These are phyloP conservation scores for Acronicta psi DNA, from an alignment of 2,888 invertebrate species.

Conservation along the genomic window DNA sequence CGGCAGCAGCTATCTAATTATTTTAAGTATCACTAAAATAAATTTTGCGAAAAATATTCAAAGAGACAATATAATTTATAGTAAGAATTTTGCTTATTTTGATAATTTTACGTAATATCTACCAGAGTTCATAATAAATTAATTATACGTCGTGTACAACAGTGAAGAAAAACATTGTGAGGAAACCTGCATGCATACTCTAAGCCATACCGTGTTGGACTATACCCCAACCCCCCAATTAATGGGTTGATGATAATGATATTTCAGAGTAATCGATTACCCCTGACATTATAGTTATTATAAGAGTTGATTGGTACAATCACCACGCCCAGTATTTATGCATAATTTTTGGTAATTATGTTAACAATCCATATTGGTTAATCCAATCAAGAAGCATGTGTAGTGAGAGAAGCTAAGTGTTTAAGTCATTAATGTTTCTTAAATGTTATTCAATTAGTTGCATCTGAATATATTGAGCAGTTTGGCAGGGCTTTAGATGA, in stretches of 20 bases:
- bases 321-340: slow-evolving; percentile 29
- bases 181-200: too few relatives aligned
- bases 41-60: slow-evolving; percentile 7
- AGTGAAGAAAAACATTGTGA: too few relatives aligned
- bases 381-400: slow-evolving; percentile 26
- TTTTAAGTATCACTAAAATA: slow-evolving; percentile 5
- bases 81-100: background rate
- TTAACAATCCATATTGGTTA: slow-evolving; percentile 28
- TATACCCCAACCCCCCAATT: too few relatives aligned
- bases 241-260: too few relatives aligned
- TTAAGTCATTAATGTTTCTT: background rate
- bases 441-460: background rate
- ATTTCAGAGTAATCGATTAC: slow-evolving; percentile 32
- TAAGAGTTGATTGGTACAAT: slow-evolving; percentile 39
- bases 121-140: too few relatives aligned
- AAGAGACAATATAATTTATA: slow-evolving; percentile 17
- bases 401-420: slow-evolving; percentile 9
- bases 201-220: too few relatives aligned
- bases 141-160: too few relatives aligned
- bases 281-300: slow-evolving; percentile 37
- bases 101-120: slow-evolving; percentile 10
- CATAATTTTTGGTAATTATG: slow-evolving; percentile 27
- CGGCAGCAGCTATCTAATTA: slow-evolving; percentile 12
- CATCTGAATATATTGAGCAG: background rate
- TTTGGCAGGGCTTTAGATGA: background rate